Conservation (phyloP, 2,888 invertebrate species). For the Euplagia quadripunctaria region DNA sequence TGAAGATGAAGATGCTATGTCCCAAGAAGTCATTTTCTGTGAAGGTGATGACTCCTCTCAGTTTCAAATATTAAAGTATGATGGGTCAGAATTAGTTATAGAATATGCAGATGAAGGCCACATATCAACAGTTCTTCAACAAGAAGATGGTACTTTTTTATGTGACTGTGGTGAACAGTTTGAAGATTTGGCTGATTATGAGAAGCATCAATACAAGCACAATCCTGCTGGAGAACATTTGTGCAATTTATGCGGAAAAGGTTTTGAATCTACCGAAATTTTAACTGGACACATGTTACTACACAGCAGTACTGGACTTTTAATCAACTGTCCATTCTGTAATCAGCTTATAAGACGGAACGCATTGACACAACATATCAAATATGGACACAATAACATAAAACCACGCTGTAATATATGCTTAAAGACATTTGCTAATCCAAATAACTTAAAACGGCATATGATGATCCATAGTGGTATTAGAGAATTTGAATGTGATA, state of each 20-base stretch:
- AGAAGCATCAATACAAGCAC: slow-evolving; percentile 78
- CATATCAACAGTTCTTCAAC: slow-evolving; percentile 76
- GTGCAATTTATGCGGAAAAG: slow-evolving; percentile 81
- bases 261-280: slow-evolving; percentile 81
- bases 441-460: slow-evolving; percentile 83
- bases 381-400: slow-evolving; percentile 79
- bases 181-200: slow-evolving; percentile 75
- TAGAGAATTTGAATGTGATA: slow-evolving; percentile 81
- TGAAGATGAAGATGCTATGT: slow-evolving; percentile 67
- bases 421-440: slow-evolving; percentile 82
- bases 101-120: slow-evolving; percentile 81
- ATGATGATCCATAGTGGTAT: slow-evolving; percentile 83
- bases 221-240: slow-evolving; percentile 75
- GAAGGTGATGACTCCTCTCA: slow-evolving; percentile 80
- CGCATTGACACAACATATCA: slow-evolving; percentile 81
- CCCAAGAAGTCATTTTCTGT: slow-evolving; percentile 80
- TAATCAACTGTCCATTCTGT: slow-evolving; percentile 80
- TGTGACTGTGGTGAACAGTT: slow-evolving; percentile 83
- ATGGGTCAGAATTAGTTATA: slow-evolving; percentile 80
- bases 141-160: slow-evolving; percentile 77
- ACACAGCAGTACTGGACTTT: slow-evolving; percentile 69
- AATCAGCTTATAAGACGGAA: slow-evolving; percentile 75
- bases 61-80: slow-evolving; percentile 80
- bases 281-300: slow-evolving; percentile 81
- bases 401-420: slow-evolving; percentile 79